Conservation (phyloP, 2,113 vertebrate genomes). For the Neofelis nebulosa region DNA sequence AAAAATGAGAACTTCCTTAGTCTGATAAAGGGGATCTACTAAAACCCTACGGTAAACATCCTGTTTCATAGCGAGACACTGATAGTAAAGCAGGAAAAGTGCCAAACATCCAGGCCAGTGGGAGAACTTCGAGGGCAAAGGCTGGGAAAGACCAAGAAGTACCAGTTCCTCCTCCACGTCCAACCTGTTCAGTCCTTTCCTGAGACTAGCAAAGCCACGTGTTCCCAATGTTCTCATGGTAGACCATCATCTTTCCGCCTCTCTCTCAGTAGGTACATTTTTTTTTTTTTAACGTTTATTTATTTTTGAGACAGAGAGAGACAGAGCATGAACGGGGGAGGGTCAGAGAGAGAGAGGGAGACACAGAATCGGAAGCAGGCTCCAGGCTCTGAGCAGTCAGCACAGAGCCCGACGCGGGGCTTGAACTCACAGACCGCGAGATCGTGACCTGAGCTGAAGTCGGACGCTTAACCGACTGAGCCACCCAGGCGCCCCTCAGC, state of each 20-base stretch:
- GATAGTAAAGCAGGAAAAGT: slow-evolving; percentile 3
- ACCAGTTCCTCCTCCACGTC: background rate
- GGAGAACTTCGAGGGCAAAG: background rate
- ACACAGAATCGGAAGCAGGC: too few species aligned
- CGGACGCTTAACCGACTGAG: too few species aligned
- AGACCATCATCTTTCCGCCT: background rate
- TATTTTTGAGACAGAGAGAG: too few species aligned
- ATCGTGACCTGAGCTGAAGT: too few species aligned
- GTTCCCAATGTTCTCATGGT: background rate
- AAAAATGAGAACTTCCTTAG: background rate
- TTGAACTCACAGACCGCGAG: too few species aligned
- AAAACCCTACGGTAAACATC: background rate
- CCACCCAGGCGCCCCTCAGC: background rate
- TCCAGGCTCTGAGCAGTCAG: too few species aligned
- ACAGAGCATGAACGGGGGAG: too few species aligned
- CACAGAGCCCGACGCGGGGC: too few species aligned
- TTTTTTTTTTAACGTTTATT: background rate
- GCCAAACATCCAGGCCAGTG: background rate
- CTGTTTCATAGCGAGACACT: background rate
- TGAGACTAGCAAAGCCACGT: background rate
- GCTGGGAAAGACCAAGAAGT: background rate
- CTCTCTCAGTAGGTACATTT: background rate
- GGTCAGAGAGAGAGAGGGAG: too few species aligned
- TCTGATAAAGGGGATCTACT: background rate
- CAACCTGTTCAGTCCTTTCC: background rate